A percentile compares a stretch with the other conserved stretches of the same genome.
These are phyloP conservation scores for Pomatorhinus ruficollis DNA, from an alignment of 2,113 vertebrate genomes.

Conservation along the genomic window DNA sequence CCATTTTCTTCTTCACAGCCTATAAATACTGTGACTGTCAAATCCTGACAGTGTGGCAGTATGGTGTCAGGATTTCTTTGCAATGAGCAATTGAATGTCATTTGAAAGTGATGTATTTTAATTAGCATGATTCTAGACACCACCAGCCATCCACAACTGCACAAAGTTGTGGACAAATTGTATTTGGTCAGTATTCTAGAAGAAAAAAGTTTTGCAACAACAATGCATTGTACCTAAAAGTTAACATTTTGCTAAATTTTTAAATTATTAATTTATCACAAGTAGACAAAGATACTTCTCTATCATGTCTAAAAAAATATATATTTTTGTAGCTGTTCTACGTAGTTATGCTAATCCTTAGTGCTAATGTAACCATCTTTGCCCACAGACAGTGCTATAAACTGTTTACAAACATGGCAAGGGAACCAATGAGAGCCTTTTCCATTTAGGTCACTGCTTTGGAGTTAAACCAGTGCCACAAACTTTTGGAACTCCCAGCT, in stretches of 20 bases:
- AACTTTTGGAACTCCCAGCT: not conserved
- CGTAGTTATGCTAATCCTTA: not conserved
- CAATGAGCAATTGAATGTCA: not conserved
- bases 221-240: not conserved
- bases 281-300: not conserved
- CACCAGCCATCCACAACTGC: not conserved
- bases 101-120: not conserved
- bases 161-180: not conserved
- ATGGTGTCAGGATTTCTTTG: not conserved
- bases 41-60: not conserved
- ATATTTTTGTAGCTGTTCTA: not conserved
- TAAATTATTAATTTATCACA: not conserved
- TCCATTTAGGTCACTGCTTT: not conserved
- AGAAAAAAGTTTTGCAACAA: not conserved
- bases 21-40: slow-evolving; percentile 6
- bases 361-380: not conserved
- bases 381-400: not conserved
- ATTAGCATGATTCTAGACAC: not conserved
- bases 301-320: not conserved
- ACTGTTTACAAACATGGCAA: not conserved
- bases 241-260: not conserved
- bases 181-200: not conserved
- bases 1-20: slow-evolving; percentile 18
- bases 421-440: not conserved
- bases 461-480: not conserved